Evolutionary conservation across 53 echinoderm and acorn worm species (phyloP), one percentile per base, ranked within the genome.

Genomic region (Hippasteria phrygiana): DNA sequence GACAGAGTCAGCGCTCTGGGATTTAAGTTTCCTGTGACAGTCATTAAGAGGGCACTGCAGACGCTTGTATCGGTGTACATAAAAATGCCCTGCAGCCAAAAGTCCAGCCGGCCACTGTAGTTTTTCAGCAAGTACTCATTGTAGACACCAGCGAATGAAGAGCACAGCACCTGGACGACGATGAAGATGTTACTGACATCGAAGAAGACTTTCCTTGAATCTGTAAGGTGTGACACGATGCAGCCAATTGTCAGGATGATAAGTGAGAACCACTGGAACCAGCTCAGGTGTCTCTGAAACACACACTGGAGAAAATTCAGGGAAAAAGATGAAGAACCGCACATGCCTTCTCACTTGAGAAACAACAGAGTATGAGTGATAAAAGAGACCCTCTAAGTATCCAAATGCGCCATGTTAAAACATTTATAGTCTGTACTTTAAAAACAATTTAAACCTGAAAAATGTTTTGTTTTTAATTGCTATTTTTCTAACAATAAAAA

Each of bases 11-110:
- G 8, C 9, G 24, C 48, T 27, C 41, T 51, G 0, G 14, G n/a
- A 6, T 26, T 50, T 13, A 89, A 29, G 18, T 33, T 66, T 0
- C 77, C 71, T 22, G 73, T 42, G 17, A 67, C 36, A 0, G 63
- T 40, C 73, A 93, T 73, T 18, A 93, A 36, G 26, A 95, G 45
- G 12, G 91, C 32, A 33, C 87, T 87, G 28, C 93, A 95, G 3
- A 93, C 2, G 43, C 93, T 86, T 35, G 97, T 95, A 47, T 93
- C 71, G 2, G 50, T 11, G 65, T 99, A 99, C 96, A 99, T 99
- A 88, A 93, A 91, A 12, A 96, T 88, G 55, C 96, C 94, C 77
- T 99, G 99, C 38, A 94, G 90, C 99, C 99, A 99, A n/a, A 99
- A 78, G 56, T 94, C 71, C 43, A 99, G 85, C 9, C 64, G 18